These are phyloP conservation scores for Athalia cordata DNA, from an alignment of 2,888 invertebrate genomes.

Conservation along the genomic window DNA sequence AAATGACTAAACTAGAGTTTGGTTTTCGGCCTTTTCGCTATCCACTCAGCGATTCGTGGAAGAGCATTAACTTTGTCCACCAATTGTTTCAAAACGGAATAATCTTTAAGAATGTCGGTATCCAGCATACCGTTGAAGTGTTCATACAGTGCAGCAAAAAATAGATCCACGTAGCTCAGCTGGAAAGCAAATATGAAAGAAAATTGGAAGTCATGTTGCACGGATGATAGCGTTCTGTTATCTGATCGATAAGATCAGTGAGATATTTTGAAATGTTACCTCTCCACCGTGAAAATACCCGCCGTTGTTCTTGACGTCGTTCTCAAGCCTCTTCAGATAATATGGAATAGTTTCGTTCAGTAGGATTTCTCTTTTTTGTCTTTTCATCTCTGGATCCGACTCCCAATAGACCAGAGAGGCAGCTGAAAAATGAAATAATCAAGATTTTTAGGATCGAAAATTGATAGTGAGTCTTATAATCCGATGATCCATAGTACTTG, in stretches of 20 bases:
- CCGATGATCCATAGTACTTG: no score
- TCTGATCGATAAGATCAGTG: background rate
- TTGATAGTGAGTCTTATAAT: background rate
- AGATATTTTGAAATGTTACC: slow-evolving; percentile 50
- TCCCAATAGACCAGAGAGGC: slow-evolving; percentile 57
- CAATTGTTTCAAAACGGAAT: slow-evolving; percentile 59
- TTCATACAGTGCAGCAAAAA: slow-evolving; percentile 60
- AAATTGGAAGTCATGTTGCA: background rate
- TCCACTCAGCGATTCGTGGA: slow-evolving; percentile 60
- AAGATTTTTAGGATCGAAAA: background rate
- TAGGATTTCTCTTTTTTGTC: slow-evolving; percentile 59
- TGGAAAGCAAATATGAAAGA: slow-evolving; percentile 49
- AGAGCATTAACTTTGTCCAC: slow-evolving; percentile 59
- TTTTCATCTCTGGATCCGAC: slow-evolving; percentile 57
- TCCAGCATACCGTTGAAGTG: slow-evolving; percentile 48
- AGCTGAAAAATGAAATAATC: slow-evolving; percentile 1
- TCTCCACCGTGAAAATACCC: slow-evolving; percentile 65
- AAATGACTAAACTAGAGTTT: slow-evolving; percentile 5
- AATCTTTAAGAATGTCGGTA: slow-evolving; percentile 59
- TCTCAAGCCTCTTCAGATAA: slow-evolving; percentile 62
- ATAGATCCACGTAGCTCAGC: slow-evolving; percentile 67
- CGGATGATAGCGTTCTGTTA: background rate
- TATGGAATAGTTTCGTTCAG: slow-evolving; percentile 60
- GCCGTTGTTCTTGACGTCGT: slow-evolving; percentile 58
- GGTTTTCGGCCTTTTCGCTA: slow-evolving; percentile 60